A percentile compares a stretch with the other conserved stretches of the same genome.
Conservation (phyloP, 2,888 invertebrate species). For the Epistrophe grossulariae region DNA sequence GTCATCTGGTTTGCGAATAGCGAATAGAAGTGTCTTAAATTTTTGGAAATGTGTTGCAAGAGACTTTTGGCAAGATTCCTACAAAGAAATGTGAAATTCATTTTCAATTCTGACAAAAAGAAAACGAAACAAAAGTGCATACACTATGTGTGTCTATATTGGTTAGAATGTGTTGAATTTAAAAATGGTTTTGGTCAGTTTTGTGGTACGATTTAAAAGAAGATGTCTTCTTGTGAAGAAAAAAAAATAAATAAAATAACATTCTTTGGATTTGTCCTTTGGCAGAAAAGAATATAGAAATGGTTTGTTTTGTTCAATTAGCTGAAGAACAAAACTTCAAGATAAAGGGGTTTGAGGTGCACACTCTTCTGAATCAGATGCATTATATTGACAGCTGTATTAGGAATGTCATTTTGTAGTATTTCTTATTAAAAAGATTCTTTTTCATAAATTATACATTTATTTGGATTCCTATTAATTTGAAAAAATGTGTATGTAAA, state of each 20-base stretch:
- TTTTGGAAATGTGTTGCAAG: constrained; percentile 61
- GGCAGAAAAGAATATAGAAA: not conserved
- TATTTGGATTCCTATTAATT: too few species aligned
- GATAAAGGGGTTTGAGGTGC: too few species aligned
- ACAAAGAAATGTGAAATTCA: constrained; percentile 44
- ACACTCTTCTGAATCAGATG: too few species aligned
- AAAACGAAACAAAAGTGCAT: not conserved
- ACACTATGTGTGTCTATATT: not conserved
- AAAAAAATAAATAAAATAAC: not conserved
- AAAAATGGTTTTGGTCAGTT: not conserved
- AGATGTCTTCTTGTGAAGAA: constrained; percentile 1
- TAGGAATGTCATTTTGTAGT: too few species aligned
- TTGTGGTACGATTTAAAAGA: constrained; percentile 11
- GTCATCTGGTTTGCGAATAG: constrained; percentile 58
- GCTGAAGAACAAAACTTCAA: not conserved
- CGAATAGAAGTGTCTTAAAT: constrained; percentile 67
- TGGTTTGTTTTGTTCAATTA: not conserved
- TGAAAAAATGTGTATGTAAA: too few species aligned
- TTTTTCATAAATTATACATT: too few species aligned
- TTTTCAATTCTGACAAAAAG: constrained; percentile 26
- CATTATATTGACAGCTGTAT: too few species aligned
- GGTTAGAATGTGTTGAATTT: constrained; percentile 13
- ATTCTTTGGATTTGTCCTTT: not conserved
- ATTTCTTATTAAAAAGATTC: too few species aligned
- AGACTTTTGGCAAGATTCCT: constrained; percentile 69